Base-by-base conservation (phyloP, 1,140 invertebrate genomes). In the Calephelis nemesis region DNA sequence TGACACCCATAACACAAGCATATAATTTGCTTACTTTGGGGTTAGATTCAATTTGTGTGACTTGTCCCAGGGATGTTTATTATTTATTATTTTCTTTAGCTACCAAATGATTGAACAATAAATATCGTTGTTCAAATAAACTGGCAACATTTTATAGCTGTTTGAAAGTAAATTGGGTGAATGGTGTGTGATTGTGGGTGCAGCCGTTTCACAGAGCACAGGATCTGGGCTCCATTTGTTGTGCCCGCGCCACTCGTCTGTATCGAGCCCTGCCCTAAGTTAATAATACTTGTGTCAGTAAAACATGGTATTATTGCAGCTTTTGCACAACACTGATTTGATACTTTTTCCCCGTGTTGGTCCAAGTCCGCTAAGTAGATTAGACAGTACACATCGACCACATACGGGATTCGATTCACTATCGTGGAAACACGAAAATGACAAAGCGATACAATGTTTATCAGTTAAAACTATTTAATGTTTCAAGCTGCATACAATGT, bases 181-280 rank as follows among this genome's bases (percentile, higher is more conserved):
- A 71, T 69, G 48, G 66, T 69, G 71, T 62, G 68, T 65, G 67
- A 60, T 11, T 39, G 15, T 68, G 74, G 81, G 81, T 69, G 81
- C 75, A 82, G 80, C 69, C 67, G 68, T 78, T 81, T 85, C 84
- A 76, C 84, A 83, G 58, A 54, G 70, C 75, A 82, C 83, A 85
- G 85, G 85, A 87, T 87, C 83, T 87, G 82, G 79, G 85, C 85
- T 83, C 83, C 81, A 87, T 87, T 85, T 81, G 84, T 47, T 83
- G 80, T 79, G 75, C 74, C 64, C 63, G 79, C 74, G 76, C 30
- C 75, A 65, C 67, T 76, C 76, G 75, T 75, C 74, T 79, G 78
- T 80, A 72, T 71, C 81, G 76, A 70, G 70, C 85, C 82, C 80
- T 70, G 10, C 30, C 30, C 11, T 58, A 60, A 60, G 54, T 40